Evolutionary conservation across 2,797 vertebrate species (phyloP).

Genomic region (Diplodus sargus): DNA sequence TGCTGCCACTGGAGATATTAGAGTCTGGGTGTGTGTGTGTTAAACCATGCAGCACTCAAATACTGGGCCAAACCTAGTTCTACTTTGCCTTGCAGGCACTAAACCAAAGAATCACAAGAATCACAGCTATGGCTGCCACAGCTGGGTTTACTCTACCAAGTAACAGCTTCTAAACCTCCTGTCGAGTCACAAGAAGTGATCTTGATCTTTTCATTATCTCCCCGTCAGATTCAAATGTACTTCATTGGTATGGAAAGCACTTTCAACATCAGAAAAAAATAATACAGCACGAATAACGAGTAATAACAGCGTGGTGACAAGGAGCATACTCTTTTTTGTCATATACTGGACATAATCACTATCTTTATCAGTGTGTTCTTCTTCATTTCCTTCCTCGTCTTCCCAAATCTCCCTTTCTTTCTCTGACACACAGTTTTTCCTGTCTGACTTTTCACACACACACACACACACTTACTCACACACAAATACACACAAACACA

Average conservation of each 20-base stretch:
- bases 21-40: slow-evolving; percentile 28
- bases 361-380: slow-evolving; percentile 50
- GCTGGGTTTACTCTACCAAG: slow-evolving; percentile 26
- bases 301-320: slow-evolving; percentile 26
- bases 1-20: slow-evolving; percentile 29
- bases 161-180: slow-evolving; percentile 34
- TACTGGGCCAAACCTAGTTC: slow-evolving; percentile 53
- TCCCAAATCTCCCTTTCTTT: slow-evolving; percentile 22
- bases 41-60: slow-evolving; percentile 55
- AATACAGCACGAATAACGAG: not conserved
- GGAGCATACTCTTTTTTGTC: slow-evolving; percentile 18
- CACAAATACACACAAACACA: slow-evolving; percentile 35
- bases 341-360: slow-evolving; percentile 51
- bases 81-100: slow-evolving; percentile 33
- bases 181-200: not conserved
- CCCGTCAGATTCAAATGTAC: not conserved
- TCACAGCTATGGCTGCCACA: slow-evolving; percentile 65
- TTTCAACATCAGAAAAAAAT: slow-evolving; percentile 1
- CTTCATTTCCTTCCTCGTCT: slow-evolving; percentile 50
- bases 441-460: slow-evolving; percentile 32
- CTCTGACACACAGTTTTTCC: slow-evolving; percentile 28
- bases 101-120: slow-evolving; percentile 57
- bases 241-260: not conserved
- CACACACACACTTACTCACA: slow-evolving; percentile 23
- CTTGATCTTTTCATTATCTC: not conserved